These are phyloP conservation scores for Sciurus niger DNA, from an alignment of 2,113 vertebrate species.

Conservation along the genomic window DNA sequence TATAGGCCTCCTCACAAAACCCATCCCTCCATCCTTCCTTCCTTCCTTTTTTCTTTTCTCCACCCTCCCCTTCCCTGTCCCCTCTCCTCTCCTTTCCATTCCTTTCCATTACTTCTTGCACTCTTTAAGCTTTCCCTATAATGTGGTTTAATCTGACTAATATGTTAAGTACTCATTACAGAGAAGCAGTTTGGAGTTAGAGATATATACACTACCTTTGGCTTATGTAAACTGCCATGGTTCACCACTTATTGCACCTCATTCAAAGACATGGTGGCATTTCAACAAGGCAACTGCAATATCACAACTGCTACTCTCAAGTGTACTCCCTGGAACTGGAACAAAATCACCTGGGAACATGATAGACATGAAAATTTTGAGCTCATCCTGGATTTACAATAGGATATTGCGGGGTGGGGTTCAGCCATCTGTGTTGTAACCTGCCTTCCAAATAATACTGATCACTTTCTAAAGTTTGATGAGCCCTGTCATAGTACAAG, in stretches of 20 bases:
- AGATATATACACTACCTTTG: not conserved
- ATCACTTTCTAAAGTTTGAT: not conserved
- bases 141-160: not conserved
- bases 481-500: not conserved
- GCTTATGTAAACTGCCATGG: not conserved
- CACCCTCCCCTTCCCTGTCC: not conserved
- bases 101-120: not conserved
- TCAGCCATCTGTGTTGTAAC: not conserved
- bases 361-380: not conserved
- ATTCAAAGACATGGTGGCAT: not conserved
- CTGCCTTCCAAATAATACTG: not conserved
- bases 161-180: not conserved
- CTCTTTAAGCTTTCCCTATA: not conserved
- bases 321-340: not conserved
- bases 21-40: not conserved
- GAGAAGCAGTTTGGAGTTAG: not conserved
- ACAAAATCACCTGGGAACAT: not conserved
- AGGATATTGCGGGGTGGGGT: not conserved
- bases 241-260: not conserved
- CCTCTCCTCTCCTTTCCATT: not conserved
- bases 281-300: not conserved
- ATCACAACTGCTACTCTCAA: not conserved
- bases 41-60: not conserved
- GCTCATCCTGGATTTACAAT: not conserved
- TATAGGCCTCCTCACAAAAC: not conserved